phyloP scores from a whole-genome alignment of 1,140 invertebrate genomes.

The Oscheius sp. region DNA sequence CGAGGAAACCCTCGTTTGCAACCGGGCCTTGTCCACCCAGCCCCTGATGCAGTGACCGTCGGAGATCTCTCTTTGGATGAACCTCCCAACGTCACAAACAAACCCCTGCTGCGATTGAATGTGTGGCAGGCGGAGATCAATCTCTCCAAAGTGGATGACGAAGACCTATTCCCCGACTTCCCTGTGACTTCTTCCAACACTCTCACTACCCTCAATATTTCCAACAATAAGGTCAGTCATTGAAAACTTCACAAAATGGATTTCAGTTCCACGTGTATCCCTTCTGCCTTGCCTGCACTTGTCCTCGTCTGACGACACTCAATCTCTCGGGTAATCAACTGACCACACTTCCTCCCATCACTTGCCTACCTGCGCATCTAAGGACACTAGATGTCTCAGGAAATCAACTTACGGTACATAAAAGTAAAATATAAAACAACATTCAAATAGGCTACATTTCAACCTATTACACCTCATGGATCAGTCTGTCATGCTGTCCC shows the following conservation, averaged over 20 bases:
- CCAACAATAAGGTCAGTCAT: constrained; percentile 27
- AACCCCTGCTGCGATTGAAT: constrained; percentile 40
- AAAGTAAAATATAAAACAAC: not conserved
- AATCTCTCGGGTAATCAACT: constrained; percentile 82
- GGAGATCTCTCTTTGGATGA: constrained; percentile 12
- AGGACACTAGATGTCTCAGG: constrained; percentile 88
- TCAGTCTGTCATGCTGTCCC: constrained; percentile 30
- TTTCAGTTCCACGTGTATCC: constrained; percentile 85
- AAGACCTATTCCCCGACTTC: constrained; percentile 41
- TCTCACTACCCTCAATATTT: constrained; percentile 29
- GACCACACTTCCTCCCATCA: constrained; percentile 77
- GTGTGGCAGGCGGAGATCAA: constrained; percentile 56
- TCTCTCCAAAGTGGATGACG: constrained; percentile 59
- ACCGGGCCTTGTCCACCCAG: not conserved
- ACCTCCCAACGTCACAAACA: constrained; percentile 14
- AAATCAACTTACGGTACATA: constrained; percentile 74
- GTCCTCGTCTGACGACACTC: constrained; percentile 77
- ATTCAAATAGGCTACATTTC: constrained; percentile 46
- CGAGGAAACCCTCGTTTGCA: constrained; percentile 9
- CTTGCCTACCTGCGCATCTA: constrained; percentile 79
- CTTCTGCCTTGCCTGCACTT: constrained; percentile 80
- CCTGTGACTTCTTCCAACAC: constrained; percentile 29
- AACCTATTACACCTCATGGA: constrained; percentile 70
- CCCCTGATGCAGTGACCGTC: constrained; percentile 6
- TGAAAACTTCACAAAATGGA: constrained; percentile 67